These are phyloP conservation scores for Mya arenaria DNA, from an alignment of 1,140 invertebrate genomes.

Conservation along the genomic window DNA sequence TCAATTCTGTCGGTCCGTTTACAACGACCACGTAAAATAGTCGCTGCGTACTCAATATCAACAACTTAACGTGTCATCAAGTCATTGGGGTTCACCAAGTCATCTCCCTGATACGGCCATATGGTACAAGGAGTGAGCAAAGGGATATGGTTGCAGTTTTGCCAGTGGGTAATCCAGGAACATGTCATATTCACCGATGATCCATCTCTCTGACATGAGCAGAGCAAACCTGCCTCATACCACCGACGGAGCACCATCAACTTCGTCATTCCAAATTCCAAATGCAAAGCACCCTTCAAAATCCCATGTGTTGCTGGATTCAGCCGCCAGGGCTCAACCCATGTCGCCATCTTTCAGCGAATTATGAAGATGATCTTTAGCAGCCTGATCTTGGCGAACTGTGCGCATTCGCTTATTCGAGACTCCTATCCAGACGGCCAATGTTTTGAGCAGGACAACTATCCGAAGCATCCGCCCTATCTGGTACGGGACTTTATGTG, in stretches of 20 bases:
- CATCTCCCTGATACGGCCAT: constrained; percentile 14
- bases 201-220: constrained; percentile 1
- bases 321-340: constrained; percentile 12
- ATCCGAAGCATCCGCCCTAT: constrained; percentile 30
- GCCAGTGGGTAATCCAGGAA: background rate
- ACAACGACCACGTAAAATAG: background rate
- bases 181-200: constrained; percentile 49
- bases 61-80: background rate
- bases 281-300: constrained; percentile 48
- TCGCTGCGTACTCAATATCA: background rate
- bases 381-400: background rate
- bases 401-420: background rate
- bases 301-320: constrained; percentile 39
- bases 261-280: background rate
- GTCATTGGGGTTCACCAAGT: background rate
- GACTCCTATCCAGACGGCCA: constrained; percentile 27
- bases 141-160: constrained; percentile 2
- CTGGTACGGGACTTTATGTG: constrained; percentile 19
- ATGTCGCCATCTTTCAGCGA: constrained; percentile 28
- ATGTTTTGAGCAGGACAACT: constrained; percentile 45
- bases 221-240: constrained; percentile 12
- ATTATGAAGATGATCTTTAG: constrained; percentile 30
- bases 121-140: constrained; percentile 21
- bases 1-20: background rate
- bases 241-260: background rate